Percentiles rank a stretch among this genome's conserved stretches.
phyloP scores from a whole-genome alignment of 2,797 vertebrate species.

The Chanos chanos region DNA sequence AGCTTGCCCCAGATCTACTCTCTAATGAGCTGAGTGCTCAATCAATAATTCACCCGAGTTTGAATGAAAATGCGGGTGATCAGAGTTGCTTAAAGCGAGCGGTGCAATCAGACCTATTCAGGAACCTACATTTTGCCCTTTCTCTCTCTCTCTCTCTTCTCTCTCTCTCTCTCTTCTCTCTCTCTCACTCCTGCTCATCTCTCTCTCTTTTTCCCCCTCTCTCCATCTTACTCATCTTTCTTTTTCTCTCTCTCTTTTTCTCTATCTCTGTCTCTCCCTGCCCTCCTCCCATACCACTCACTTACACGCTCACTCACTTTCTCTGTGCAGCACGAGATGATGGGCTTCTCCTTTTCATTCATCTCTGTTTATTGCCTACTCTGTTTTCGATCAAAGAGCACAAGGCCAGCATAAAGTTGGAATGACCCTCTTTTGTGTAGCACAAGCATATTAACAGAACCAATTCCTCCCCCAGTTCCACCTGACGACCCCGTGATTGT shows the following conservation, averaged over 20 bases:
- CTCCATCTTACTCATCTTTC: neutral
- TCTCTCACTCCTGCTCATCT: neutral
- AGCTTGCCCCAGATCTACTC: conserved; percentile 75
- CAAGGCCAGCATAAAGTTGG: too few relatives aligned
- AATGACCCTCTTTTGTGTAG: conserved; percentile 40
- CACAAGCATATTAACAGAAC: conserved; percentile 5
- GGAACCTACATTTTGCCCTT: conserved; percentile 28
- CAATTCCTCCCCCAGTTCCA: conserved; percentile 75
- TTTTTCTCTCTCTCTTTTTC: neutral
- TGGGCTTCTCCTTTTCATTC: neutral
- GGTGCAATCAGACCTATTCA: conserved; percentile 71
- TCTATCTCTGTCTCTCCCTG: neutral
- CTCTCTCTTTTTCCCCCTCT: neutral
- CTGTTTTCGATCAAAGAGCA: conserved; percentile 1
- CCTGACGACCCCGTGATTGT: conserved; percentile 93
- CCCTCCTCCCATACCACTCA: conserved; percentile 32
- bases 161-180: conserved; percentile 5
- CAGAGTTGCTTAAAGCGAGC: conserved; percentile 62
- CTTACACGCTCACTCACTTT: conserved; percentile 16
- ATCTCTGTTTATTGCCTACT: neutral
- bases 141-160: conserved; percentile 29
- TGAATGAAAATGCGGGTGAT: conserved; percentile 65
- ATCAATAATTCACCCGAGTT: conserved; percentile 84
- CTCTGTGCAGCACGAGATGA: conserved; percentile 30
- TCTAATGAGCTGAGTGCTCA: conserved; percentile 78